Evolutionary conservation across 2,797 vertebrate species (phyloP).

Genomic region (Benthosema pterotum): DNA sequence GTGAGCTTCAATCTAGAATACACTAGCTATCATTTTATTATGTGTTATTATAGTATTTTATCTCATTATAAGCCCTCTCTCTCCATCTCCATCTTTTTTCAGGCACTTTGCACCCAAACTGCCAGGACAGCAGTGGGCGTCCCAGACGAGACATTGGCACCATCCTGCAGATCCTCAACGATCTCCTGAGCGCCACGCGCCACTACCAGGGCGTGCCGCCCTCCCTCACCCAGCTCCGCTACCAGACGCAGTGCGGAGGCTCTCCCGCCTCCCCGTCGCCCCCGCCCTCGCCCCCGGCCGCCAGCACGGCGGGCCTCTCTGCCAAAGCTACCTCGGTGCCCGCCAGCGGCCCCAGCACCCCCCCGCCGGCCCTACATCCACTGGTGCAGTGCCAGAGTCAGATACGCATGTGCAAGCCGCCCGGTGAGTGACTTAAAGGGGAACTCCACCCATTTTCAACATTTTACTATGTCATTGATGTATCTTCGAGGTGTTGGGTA

Average conservation of each 20-base stretch:
- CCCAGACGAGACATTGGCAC: constrained; percentile 94
- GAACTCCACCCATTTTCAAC: too few relatives aligned
- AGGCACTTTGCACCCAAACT: constrained; percentile 99
- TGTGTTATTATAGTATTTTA: not conserved
- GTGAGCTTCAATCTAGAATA: too few relatives aligned
- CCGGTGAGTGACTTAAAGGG: constrained; percentile 86
- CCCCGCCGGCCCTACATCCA: constrained; percentile 78
- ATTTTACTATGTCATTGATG: too few relatives aligned
- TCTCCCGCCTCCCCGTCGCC: constrained; percentile 76
- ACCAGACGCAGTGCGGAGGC: constrained; percentile 92
- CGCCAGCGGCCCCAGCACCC: constrained; percentile 62
- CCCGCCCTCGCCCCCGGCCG: constrained; percentile 76
- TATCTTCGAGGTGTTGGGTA: too few relatives aligned
- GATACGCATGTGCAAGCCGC: constrained; percentile 92
- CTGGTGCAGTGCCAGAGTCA: constrained; percentile 93
- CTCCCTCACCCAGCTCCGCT: constrained; percentile 94
- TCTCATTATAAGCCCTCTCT: not conserved
- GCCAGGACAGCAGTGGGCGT: constrained; percentile 95
- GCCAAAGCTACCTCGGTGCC: constrained; percentile 91
- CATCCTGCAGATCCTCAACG: constrained; percentile 97
- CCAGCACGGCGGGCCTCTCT: constrained; percentile 78
- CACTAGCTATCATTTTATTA: too few relatives aligned
- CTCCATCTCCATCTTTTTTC: not conserved
- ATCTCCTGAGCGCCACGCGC: constrained; percentile 95
- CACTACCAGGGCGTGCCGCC: constrained; percentile 99